Evolutionary conservation across 2,113 vertebrate genomes (phyloP), one percentile per base, ranked within the genome.

Genomic region (Dermatemys mawii): DNA sequence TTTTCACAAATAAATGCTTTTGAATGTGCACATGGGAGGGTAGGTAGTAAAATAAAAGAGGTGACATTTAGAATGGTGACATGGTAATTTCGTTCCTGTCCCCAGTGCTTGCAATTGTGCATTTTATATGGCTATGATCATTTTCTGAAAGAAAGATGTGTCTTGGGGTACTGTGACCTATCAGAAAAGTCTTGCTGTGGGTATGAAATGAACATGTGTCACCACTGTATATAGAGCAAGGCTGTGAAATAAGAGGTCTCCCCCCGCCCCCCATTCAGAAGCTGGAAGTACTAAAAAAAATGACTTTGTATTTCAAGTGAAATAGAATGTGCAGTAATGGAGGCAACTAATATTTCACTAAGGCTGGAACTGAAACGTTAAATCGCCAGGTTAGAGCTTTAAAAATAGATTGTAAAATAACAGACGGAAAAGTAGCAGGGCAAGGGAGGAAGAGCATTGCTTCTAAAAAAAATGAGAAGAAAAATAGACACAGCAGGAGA

Each of bases 61-160:
- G 38, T 92, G n/a, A 35, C 54, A 10, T 95, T 88, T 90, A 86
- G 7, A 87, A 70, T 84, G 54, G 60, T 35, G 49, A 73, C 49
- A 41, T 57, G 70, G 76, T 96, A 94, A 91, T 95, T 97, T 95
- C 75, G 41, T 60, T 93, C 60, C 14, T 91, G 12, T 73, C 83
- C 49, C 41, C 78, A 60, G 48, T 92, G 44, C 78, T 86, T 92
- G 78, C 91, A 86, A 89, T 80, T 90, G 57, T 44, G n/a, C 55
- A 26, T 86, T 75, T 90, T 88, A 32, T 90, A 4, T 93, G 55
- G 70, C 24, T 87, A 2, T 88, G 79, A 84, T 75, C 21, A 2
- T 1, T 90, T 97, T 94, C 75, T 83, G 70, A 82, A 93, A 89
- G 93, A 87, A 94, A 46, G 57, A 21, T 3, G 2, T 41, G 88